These are phyloP conservation scores for Bufo gargarizans DNA, from an alignment of 2,113 vertebrate species.

Conservation along the genomic window DNA sequence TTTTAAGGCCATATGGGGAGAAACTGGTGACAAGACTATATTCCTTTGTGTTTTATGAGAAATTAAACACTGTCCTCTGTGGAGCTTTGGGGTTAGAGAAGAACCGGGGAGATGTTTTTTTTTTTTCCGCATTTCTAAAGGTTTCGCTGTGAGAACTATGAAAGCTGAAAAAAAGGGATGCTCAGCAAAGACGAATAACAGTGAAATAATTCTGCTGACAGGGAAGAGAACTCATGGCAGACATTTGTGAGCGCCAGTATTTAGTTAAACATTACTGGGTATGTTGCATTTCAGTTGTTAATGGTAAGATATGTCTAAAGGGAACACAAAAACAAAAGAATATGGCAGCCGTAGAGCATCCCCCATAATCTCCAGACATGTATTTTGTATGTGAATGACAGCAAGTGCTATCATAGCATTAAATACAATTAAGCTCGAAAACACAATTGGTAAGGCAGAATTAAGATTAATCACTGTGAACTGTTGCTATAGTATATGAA, in stretches of 20 bases:
- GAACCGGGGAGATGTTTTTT: background rate
- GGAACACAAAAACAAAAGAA: background rate
- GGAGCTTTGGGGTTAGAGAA: background rate
- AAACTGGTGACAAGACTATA: slow-evolving; percentile 9
- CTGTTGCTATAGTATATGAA: too few relatives aligned
- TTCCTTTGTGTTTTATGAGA: slow-evolving; percentile 43
- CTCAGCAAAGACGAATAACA: background rate
- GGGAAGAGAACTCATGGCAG: background rate
- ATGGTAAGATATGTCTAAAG: background rate
- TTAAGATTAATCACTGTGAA: too few relatives aligned
- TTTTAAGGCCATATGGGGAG: slow-evolving; percentile 55
- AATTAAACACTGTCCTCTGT: slow-evolving; percentile 36
- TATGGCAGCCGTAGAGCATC: background rate
- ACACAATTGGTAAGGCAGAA: too few relatives aligned
- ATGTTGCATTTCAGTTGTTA: background rate
- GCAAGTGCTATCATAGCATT: too few relatives aligned
- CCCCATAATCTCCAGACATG: background rate
- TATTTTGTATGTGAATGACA: background rate
- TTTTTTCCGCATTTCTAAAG: background rate
- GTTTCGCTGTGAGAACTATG: background rate
- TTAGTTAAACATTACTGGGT: background rate
- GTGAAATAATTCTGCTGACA: background rate
- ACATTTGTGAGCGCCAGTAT: background rate
- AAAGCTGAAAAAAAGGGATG: background rate
- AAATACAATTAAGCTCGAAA: background rate